phyloP scores from a whole-genome alignment of 2,888 invertebrate species.

The Netelia melanura region DNA sequence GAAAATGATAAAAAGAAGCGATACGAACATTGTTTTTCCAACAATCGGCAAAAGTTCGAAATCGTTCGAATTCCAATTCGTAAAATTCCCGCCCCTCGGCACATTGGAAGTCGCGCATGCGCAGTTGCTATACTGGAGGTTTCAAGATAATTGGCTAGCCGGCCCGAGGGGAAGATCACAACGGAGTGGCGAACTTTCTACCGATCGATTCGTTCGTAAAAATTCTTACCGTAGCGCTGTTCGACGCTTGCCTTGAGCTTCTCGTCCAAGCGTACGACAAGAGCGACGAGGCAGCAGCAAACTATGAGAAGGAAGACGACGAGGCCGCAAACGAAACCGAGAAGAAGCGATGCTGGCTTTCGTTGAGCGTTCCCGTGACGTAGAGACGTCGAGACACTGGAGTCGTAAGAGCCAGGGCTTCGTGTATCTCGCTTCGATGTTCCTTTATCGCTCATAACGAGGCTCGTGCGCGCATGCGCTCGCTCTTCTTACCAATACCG shows the following conservation, averaged over 20 bases:
- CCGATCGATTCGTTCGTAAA: background rate
- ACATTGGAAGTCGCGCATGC: constrained; percentile 24
- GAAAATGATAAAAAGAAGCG: too few species aligned
- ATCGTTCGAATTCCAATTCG: background rate
- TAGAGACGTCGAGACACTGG: constrained; percentile 25
- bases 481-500: background rate
- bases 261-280: constrained; percentile 75
- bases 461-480: constrained; percentile 52
- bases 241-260: constrained; percentile 70
- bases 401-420: constrained; percentile 56
- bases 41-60: background rate
- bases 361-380: constrained; percentile 25
- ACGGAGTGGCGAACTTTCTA: background rate
- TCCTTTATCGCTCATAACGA: constrained; percentile 58
- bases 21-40: too few species aligned
- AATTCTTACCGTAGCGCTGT: constrained; percentile 62
- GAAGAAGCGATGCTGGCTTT: constrained; percentile 57
- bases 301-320: constrained; percentile 77
- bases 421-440: constrained; percentile 42
- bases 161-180: constrained; percentile 6
- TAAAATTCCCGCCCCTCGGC: constrained; percentile 17
- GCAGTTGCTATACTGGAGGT: background rate
- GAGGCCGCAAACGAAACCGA: constrained; percentile 77
- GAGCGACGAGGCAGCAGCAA: constrained; percentile 75
- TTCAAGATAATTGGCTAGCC: background rate